phyloP scores from a whole-genome alignment of 2,797 vertebrate species.

The Astyanax mexicanus region DNA sequence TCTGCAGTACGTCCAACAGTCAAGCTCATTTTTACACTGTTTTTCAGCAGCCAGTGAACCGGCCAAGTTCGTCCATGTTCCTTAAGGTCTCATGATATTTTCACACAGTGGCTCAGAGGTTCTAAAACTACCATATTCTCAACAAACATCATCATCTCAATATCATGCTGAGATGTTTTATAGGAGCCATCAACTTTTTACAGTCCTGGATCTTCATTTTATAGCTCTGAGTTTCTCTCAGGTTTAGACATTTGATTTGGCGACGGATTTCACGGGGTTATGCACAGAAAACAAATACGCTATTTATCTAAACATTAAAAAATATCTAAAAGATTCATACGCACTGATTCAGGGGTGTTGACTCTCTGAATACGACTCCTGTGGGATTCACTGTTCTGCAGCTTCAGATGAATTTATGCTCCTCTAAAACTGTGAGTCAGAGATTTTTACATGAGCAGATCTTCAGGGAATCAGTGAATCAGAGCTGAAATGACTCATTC shows the following conservation, averaged over 20 bases:
- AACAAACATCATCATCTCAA: background rate
- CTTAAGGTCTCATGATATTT: background rate
- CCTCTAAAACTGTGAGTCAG: background rate
- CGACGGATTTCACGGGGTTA: background rate
- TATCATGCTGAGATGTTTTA: background rate
- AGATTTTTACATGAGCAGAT: too few relatives aligned
- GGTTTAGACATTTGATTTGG: background rate
- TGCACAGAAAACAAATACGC: background rate
- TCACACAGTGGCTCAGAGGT: background rate
- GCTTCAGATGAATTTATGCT: background rate
- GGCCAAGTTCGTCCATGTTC: background rate
- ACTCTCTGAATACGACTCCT: background rate
- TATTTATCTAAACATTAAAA: background rate
- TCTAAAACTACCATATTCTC: background rate
- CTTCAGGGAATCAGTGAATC: background rate
- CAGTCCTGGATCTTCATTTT: slow-evolving; percentile 13
- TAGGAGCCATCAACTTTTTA: background rate
- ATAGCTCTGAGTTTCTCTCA: slow-evolving; percentile 1
- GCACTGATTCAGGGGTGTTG: background rate
- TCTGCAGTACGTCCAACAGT: too few relatives aligned
- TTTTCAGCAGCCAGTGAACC: background rate
- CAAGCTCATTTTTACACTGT: too few relatives aligned
- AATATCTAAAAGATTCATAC: background rate
- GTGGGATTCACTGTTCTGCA: background rate
- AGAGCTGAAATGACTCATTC: background rate